phyloP scores from a whole-genome alignment of 2,113 vertebrate genomes.

The Syngnathoides biaculeatus region DNA sequence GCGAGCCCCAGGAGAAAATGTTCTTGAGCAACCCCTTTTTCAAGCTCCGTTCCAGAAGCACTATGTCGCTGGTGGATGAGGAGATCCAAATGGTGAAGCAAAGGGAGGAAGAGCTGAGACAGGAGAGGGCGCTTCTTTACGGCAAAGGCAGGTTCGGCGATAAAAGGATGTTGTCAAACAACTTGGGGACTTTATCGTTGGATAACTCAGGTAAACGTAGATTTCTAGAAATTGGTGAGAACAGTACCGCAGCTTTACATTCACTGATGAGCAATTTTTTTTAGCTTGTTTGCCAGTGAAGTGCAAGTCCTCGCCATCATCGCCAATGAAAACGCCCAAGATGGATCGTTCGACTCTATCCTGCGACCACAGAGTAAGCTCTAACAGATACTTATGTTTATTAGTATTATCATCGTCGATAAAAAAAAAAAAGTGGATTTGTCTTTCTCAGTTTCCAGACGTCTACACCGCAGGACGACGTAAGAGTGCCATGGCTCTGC shows the following conservation, averaged over 20 bases:
- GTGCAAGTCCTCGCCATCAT: constrained; percentile 76
- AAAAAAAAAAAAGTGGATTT: constrained; percentile 11
- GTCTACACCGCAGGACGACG: constrained; percentile 59
- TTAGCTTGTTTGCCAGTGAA: constrained; percentile 64
- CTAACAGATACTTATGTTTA: too few species aligned
- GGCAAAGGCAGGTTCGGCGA: constrained; percentile 54
- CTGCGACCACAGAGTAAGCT: constrained; percentile 74
- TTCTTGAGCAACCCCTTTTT: constrained; percentile 79
- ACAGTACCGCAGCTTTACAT: neutral
- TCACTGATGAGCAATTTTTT: neutral
- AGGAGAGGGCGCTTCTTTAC: constrained; percentile 68
- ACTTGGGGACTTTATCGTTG: constrained; percentile 65
- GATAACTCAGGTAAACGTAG: constrained; percentile 63
- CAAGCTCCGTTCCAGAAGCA: constrained; percentile 75
- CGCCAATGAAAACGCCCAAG: constrained; percentile 75
- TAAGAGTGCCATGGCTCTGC: constrained; percentile 76
- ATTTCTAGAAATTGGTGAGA: neutral
- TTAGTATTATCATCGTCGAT: too few species aligned
- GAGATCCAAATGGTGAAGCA: constrained; percentile 76
- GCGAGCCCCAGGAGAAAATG: constrained; percentile 67
- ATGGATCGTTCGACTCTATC: constrained; percentile 74
- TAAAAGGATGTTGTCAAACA: constrained; percentile 52
- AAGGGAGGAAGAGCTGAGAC: constrained; percentile 75
- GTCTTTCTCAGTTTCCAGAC: constrained; percentile 66
- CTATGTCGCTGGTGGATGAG: constrained; percentile 75